phyloP scores from a whole-genome alignment of 2,113 vertebrate species.

The Hydrochoerus hydrochaeris region DNA sequence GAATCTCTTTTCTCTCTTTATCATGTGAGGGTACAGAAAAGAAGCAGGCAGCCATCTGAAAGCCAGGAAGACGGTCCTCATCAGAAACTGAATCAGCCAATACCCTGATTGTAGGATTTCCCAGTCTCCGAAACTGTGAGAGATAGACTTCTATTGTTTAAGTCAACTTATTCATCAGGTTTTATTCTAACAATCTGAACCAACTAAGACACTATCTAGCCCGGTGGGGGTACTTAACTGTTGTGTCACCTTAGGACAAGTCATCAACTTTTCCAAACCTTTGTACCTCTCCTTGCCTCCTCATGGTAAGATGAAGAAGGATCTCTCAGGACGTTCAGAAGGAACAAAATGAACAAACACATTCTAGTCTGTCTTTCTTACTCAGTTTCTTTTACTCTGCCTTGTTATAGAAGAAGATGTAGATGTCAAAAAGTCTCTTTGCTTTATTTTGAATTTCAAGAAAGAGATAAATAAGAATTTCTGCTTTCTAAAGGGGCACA shows the following conservation, averaged over 20 bases:
- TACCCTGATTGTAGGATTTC: background rate
- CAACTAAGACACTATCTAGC: too few relatives aligned
- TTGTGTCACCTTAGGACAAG: background rate
- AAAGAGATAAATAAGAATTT: constrained; percentile 4
- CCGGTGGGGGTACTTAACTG: background rate
- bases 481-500: background rate
- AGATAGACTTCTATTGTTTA: background rate
- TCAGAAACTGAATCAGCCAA: background rate
- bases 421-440: background rate
- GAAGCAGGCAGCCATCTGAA: background rate
- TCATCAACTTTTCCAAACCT: background rate
- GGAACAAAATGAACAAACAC: background rate
- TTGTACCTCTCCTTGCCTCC: background rate
- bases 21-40: background rate
- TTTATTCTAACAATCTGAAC: background rate
- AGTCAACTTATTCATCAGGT: background rate
- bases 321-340: background rate
- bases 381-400: background rate
- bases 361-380: background rate
- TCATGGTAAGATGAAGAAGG: background rate
- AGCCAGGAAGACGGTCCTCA: background rate
- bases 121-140: background rate
- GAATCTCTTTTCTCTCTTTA: too few relatives aligned
- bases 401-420: background rate
- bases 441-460: constrained; percentile 28